Conservation (phyloP, 2,113 vertebrate species). For the Aspiorhynchus laticeps region DNA sequence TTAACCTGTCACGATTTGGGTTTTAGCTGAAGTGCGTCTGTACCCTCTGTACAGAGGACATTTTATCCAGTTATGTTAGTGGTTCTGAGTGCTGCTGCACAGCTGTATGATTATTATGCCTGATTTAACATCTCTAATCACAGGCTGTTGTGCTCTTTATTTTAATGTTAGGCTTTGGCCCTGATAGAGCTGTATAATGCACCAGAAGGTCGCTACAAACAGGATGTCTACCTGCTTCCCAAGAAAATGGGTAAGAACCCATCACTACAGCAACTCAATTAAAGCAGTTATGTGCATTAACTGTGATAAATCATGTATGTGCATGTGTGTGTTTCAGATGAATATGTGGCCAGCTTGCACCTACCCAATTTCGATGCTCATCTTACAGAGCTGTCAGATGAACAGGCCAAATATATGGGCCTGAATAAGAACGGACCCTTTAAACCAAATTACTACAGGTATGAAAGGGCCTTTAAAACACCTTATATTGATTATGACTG, state of each 20-base stretch:
- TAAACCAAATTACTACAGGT: conserved; percentile 99
- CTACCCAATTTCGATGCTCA: conserved; percentile 96
- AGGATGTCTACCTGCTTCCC: conserved; percentile 96
- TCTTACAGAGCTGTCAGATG: conserved; percentile 92
- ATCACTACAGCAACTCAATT: neutral
- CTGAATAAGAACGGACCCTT: conserved; percentile 99
- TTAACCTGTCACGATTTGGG: conserved; percentile 31
- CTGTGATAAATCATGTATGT: conserved; percentile 5
- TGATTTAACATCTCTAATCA: conserved; percentile 24
- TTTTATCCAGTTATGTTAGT: conserved; percentile 8
- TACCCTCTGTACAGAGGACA: neutral
- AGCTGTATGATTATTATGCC: conserved; percentile 33
- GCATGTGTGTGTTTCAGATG: conserved; percentile 77
- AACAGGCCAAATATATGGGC: conserved; percentile 97
- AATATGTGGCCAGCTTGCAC: conserved; percentile 96
- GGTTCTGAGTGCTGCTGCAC: neutral
- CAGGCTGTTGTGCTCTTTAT: conserved; percentile 24
- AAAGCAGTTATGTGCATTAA: neutral
- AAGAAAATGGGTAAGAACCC: conserved; percentile 92
- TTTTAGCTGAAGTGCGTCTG: neutral
- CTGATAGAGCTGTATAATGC: conserved; percentile 97
- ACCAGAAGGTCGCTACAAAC: conserved; percentile 95
- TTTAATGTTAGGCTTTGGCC: conserved; percentile 83
- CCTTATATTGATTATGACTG: neutral
- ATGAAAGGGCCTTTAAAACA: neutral